Base-by-base conservation (phyloP, 2,888 invertebrate species). In the Apamea anceps region DNA sequence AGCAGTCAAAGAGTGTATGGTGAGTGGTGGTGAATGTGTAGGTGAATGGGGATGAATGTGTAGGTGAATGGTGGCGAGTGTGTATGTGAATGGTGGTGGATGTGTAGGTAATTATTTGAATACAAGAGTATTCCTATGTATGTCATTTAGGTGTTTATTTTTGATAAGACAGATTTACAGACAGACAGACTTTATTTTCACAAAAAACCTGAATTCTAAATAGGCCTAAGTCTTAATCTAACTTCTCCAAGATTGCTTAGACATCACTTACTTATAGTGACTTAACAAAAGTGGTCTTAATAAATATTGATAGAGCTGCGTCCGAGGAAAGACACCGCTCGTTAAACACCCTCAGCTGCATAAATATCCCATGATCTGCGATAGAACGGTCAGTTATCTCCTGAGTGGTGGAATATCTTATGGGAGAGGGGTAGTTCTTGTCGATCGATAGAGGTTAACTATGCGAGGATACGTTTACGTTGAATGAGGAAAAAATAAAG, bases 281-380 rank as follows among this genome's bases (percentile, higher is more conserved):
- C 57, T 66, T 48, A 75, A 79, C 73, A 42, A 80, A 80, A 85
- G 77, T 85, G 77, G 65, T 68, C 82, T 88, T 87, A 79, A 91
- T 92, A 91, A 91, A 92, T 92, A 91, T 90, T 91, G 90, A 92
- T 91, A 86, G 81, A 80, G 75, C 75, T 65, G 62, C 73, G 81
- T 76, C 75, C 81, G 51, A 71, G 72, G 66, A 81, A 74, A 72
- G 85, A 79, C 77, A 87, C 77, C 81, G 89, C 86, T 85, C 82
- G 82, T 87, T 88, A 82, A 83, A 82, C 88, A 82, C 84, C 80
- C 81, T 32, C 80, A 67, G 79, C 79, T 80, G 84, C 87, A 90
- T 90, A 89, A 90, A 89, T 90, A 90, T 86, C 73, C 81, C 85
- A 90, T 90, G 87, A 87, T 88, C 79, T 82, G 77, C 81, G 81